Percentiles rank a stretch among this genome's conserved stretches.
Evolutionary conservation across 1,140 invertebrate genomes (phyloP).

Genomic region (Danaus plexippus): DNA sequence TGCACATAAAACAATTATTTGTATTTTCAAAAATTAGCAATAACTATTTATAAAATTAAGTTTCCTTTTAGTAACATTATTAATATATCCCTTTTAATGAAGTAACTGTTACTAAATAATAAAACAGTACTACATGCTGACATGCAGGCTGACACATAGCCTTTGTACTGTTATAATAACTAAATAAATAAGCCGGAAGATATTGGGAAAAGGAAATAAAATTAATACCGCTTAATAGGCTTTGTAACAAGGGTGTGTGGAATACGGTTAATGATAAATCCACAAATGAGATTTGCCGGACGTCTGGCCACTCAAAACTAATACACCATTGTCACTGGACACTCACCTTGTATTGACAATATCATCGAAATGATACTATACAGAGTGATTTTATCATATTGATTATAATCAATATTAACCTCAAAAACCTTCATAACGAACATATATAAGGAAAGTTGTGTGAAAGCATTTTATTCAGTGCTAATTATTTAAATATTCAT

Average conservation of each 20-base stretch:
- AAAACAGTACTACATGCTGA: not conserved
- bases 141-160: too few relatives aligned
- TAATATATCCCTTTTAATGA: too few relatives aligned
- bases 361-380: slow-evolving; percentile 41
- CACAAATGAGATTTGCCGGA: slow-evolving; percentile 71
- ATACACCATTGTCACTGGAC: slow-evolving; percentile 57
- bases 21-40: too few relatives aligned
- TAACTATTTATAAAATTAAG: too few relatives aligned
- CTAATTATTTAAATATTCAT: too few relatives aligned
- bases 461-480: too few relatives aligned
- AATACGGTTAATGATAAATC: slow-evolving; percentile 71
- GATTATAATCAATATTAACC: too few relatives aligned
- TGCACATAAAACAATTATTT: not conserved
- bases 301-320: slow-evolving; percentile 64
- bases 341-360: slow-evolving; percentile 64
- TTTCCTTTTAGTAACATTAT: too few relatives aligned
- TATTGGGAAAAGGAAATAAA: slow-evolving; percentile 59
- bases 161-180: slow-evolving; percentile 2
- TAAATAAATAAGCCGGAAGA: slow-evolving; percentile 47
- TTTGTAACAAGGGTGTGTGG: slow-evolving; percentile 57
- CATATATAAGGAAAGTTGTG: too few relatives aligned
- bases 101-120: not conserved
- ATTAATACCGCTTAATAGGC: slow-evolving; percentile 66
- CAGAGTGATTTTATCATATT: slow-evolving; percentile 28
- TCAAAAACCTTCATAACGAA: too few relatives aligned